A percentile compares a stretch with the other conserved stretches of the same genome.
Conservation (phyloP, 2,797 vertebrate species). For the Pantherophis vulpinus region DNA sequence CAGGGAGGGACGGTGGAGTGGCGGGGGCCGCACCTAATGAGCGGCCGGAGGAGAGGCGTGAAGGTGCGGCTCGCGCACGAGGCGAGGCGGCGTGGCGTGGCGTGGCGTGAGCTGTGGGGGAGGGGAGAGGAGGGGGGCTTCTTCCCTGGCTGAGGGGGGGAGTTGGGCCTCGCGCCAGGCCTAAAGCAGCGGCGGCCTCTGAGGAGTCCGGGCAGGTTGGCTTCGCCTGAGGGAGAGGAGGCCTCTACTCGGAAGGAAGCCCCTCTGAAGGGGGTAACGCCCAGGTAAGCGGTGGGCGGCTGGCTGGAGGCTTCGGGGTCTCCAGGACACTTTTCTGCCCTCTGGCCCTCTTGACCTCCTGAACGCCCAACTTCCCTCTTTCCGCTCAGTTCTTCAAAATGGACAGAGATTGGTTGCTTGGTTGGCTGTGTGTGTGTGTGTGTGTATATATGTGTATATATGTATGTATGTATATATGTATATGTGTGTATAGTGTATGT, state of each 20-base stretch:
- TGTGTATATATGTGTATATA: fast-evolving
- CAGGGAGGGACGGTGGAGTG: neutral
- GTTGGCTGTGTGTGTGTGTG: too few relatives aligned
- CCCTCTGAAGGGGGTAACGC: neutral
- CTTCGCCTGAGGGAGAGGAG: neutral
- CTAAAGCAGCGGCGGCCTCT: neutral
- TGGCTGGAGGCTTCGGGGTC: too few relatives aligned
- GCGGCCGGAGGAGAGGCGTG: neutral
- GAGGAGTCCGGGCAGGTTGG: neutral
- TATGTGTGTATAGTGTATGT: too few relatives aligned
- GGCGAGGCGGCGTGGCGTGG: too few relatives aligned
- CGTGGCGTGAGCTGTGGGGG: neutral
- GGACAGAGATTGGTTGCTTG: too few relatives aligned
- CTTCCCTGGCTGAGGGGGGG: neutral
- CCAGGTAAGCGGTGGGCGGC: neutral
- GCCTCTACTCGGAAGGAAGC: neutral
- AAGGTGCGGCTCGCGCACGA: neutral
- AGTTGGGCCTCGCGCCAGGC: neutral
- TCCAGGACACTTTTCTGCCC: too few relatives aligned
- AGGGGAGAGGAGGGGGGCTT: too few relatives aligned
- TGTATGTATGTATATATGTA: fast-evolving
- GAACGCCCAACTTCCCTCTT: too few relatives aligned
- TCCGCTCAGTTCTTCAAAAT: too few relatives aligned
- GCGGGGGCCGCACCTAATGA: neutral
- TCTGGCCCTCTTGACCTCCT: too few relatives aligned